phyloP scores from a whole-genome alignment of 2,888 invertebrate genomes.

The Caenorhabditis macrosperma region DNA sequence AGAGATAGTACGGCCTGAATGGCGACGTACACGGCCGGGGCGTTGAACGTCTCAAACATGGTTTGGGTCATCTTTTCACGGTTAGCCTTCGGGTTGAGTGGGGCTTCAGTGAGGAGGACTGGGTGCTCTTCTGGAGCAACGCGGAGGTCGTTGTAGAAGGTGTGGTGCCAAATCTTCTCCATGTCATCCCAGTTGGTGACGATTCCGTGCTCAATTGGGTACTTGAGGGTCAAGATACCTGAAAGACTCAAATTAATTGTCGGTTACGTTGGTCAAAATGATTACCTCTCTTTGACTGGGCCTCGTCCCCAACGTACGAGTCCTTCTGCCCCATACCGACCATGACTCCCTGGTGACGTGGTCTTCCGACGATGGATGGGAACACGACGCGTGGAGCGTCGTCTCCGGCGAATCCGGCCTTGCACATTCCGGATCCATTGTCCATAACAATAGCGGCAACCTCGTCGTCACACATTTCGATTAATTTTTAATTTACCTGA shows the following conservation, averaged over 20 bases:
- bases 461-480: constrained; percentile 86
- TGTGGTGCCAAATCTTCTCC: constrained; percentile 99
- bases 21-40: too few species aligned
- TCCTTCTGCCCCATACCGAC: constrained; percentile 78
- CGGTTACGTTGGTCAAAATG: not conserved
- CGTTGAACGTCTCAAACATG: too few species aligned
- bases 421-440: constrained; percentile 83
- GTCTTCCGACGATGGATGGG: constrained; percentile 88
- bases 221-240: constrained; percentile 90
- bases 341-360: constrained; percentile 84
- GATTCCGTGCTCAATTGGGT: constrained; percentile 95
- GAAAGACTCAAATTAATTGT: constrained; percentile 62
- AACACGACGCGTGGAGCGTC: constrained; percentile 89
- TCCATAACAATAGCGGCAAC: constrained; percentile 84
- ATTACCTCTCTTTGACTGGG: constrained; percentile 86
- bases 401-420: constrained; percentile 87
- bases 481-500: constrained; percentile 42
- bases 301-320: constrained; percentile 73
- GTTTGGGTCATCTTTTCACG: constrained; percentile 94
- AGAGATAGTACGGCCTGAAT: too few species aligned
- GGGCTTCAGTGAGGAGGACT: constrained; percentile 92
- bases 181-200: constrained; percentile 98
- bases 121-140: constrained; percentile 96
- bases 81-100: constrained; percentile 94
- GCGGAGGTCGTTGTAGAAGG: constrained; percentile 96